phyloP scores from a whole-genome alignment of 2,888 invertebrate species.

The Aporophyla lueneburgensis region DNA sequence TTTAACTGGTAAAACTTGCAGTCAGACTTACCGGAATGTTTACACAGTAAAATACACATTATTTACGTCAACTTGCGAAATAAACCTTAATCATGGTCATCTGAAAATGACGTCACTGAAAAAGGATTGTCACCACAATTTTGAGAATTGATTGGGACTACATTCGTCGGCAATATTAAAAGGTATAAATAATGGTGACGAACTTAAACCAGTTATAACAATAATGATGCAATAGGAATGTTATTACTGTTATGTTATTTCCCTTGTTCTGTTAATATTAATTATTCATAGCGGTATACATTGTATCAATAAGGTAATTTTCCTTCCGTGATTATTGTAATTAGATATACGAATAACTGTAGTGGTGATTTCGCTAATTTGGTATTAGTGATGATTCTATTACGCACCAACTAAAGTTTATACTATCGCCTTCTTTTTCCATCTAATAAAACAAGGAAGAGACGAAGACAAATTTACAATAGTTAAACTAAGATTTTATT shows the following conservation, averaged over 20 bases:
- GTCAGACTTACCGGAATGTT: background rate
- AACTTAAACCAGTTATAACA: background rate
- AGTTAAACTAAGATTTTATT: no score
- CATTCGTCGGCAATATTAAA: background rate
- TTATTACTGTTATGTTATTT: slow-evolving; percentile 30
- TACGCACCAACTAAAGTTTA: no score
- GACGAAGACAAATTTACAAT: no score
- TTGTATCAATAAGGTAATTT: slow-evolving; percentile 14
- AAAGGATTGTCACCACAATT: slow-evolving; percentile 4
- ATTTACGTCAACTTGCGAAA: background rate
- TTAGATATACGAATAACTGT: background rate
- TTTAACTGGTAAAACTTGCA: background rate
- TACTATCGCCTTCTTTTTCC: no score
- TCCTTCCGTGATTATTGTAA: background rate
- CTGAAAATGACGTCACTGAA: background rate
- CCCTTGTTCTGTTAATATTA: slow-evolving; percentile 15
- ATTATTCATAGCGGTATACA: slow-evolving; percentile 4
- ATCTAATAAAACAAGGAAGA: no score
- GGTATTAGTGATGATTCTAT: background rate
- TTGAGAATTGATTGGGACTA: slow-evolving; percentile 2
- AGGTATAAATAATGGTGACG: slow-evolving; percentile 2
- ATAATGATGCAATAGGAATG: background rate
- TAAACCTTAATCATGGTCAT: background rate
- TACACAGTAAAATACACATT: background rate
- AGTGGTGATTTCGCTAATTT: background rate